Conservation (phyloP, 1,140 invertebrate genomes). For the Contarinia nasturtii region DNA sequence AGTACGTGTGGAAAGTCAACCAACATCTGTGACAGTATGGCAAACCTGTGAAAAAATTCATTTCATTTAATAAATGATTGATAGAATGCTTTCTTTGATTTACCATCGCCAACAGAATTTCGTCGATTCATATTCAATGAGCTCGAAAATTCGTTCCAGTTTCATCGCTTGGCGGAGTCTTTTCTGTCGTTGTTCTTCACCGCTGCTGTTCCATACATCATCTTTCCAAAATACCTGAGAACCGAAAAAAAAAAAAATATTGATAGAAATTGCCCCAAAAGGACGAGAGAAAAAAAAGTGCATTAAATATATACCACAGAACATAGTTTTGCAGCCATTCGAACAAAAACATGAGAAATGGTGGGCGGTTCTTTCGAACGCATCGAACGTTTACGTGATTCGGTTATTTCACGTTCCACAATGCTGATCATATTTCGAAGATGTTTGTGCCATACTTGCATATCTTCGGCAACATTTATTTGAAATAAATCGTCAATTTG, state of each 20-base stretch:
- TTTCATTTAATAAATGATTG: not conserved
- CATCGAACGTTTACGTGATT: not conserved
- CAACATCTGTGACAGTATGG: constrained; percentile 14
- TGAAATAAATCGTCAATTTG: no score
- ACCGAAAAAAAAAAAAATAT: not conserved
- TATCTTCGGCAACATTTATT: not conserved
- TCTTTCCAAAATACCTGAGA: constrained; percentile 1
- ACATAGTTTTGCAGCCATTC: not conserved
- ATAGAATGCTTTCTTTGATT: not conserved
- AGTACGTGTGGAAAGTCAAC: constrained; percentile 24
- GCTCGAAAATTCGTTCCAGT: not conserved
- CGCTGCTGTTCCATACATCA: not conserved
- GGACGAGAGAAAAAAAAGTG: not conserved
- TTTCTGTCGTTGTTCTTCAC: not conserved
- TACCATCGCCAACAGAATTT: constrained; percentile 2
- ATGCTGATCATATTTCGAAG: not conserved
- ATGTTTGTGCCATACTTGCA: not conserved
- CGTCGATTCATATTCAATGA: not conserved
- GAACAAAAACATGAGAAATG: not conserved
- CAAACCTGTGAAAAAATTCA: not conserved
- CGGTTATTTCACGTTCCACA: not conserved
- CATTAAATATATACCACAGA: not conserved
- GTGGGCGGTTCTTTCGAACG: not conserved
- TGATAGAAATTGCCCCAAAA: not conserved
- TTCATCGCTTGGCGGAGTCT: not conserved